Base-by-base conservation (phyloP, 2,888 invertebrate species). In the Dasypolia templi region DNA sequence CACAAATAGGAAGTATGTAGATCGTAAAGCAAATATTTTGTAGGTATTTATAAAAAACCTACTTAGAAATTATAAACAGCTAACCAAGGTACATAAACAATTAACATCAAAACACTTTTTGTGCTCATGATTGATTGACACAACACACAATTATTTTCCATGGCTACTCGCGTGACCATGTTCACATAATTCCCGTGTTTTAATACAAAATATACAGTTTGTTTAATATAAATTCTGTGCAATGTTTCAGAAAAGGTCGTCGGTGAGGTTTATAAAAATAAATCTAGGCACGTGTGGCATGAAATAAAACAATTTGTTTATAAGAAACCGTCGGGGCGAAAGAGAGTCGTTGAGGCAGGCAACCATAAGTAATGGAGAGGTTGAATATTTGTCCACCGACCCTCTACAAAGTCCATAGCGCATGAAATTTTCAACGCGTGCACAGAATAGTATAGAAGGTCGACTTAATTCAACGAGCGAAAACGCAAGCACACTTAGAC, bases 341-440 rank as follows among this genome's bases (percentile, higher is more conserved):
- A 82, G 87, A 81, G 79, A 79, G 86, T 83, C 81, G 82, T 85
- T 67, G 76, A 82, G 72, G 73, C 84, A 86, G 81, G 87, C 87
- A 87, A 90, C 92, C 93, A 91, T 91, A 89, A 93, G 90, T 93
- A 94, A 94, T 91, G 85, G 87, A 93, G 91, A 92, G 91, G 90
- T 87, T 86, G 91, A 89, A 91, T 92, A 91, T 92, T 94, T 92
- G 90, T 89, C 85, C 86, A 89, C 86, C 87, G 89, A 90, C 86
- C 88, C 90, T 86, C 85, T 88, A 79, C 79, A 76, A 86, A 92
- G 89, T 90, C 90, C 88, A 90, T 88, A 89, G 90, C 87, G 90
- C 92, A 90, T 92, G 91, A 93, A 93, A 92, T 93, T 93, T 92
- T 91, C 90, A 89, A 87, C 88, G 84, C 86, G 83, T 85, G 81